Evolutionary conservation across 2,888 invertebrate species (phyloP).

Genomic region (Aspidapion aeneum): DNA sequence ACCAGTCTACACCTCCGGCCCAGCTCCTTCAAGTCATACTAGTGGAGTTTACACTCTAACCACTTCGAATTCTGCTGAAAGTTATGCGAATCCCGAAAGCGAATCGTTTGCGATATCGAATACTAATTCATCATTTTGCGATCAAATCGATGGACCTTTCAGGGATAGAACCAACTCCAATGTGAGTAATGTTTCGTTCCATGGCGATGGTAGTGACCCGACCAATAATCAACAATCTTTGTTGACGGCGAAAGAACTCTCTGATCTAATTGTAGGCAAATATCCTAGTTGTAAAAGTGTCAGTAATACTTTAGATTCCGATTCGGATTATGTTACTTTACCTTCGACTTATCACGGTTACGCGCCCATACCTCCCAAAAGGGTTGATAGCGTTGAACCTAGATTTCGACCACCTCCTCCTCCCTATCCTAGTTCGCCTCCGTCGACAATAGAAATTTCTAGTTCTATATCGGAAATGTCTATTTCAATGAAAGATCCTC

Average conservation of each 20-base stretch:
- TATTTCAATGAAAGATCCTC: conserved; percentile 56
- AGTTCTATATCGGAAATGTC: conserved; percentile 34
- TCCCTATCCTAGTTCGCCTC: conserved; percentile 47
- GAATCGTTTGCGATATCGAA: conserved; percentile 40
- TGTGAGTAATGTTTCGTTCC: conserved; percentile 76
- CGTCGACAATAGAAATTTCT: conserved; percentile 36
- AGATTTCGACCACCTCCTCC: conserved; percentile 49
- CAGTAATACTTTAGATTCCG: conserved; percentile 81
- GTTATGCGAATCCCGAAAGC: conserved; percentile 39
- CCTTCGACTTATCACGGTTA: conserved; percentile 51
- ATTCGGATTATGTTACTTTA: conserved; percentile 85
- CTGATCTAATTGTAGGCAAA: conserved; percentile 78
- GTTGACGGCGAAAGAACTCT: conserved; percentile 78
- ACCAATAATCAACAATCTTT: conserved; percentile 73
- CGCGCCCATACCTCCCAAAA: conserved; percentile 65
- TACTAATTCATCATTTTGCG: conserved; percentile 34
- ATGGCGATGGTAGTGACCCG: conserved; percentile 87
- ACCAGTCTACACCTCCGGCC: conserved; percentile 55
- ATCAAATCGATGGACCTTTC: conserved; percentile 53
- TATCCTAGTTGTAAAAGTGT: conserved; percentile 77
- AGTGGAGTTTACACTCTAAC: conserved; percentile 83
- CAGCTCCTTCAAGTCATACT: conserved; percentile 75
- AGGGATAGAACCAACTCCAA: conserved; percentile 73
- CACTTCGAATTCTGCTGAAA: conserved; percentile 43
- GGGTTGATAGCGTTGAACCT: conserved; percentile 59